Evolutionary conservation across 1,140 invertebrate genomes (phyloP), one percentile per base, ranked within the genome.

Genomic region (Subanguina moxae): DNA sequence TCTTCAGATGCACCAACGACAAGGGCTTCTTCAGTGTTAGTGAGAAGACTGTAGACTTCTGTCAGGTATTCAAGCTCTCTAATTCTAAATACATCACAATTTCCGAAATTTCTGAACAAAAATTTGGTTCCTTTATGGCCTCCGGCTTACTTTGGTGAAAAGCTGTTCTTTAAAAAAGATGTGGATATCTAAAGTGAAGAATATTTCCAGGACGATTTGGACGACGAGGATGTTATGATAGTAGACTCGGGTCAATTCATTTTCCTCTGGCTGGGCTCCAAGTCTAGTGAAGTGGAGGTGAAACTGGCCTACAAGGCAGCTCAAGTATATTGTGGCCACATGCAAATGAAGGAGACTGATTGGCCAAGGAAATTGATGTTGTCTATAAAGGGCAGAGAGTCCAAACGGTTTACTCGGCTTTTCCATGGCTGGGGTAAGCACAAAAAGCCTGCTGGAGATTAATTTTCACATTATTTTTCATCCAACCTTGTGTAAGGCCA

Each of bases 221-320:
- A 94, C 30, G 94, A 98, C 86, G 94, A 98, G 84, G 95, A 98
- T 84, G 97, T 98, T 13, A 99, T 99, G 96, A 93, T 99, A 70
- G 85, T 99, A 65, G 96, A 99, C 84, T 97, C 95, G 83, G 96
- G 96, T 0, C 90, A 93, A 80, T 91, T 96, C 84, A 92, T 99
- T 48, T 98, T 95, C 85, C 86, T 99, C 27, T 99, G 96, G 96
- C 87, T 97, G 57, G 96, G 96, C 9, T 88, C 91, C 90, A 75
- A 94, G 92, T 52, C 76, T 77, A 95, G 92, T 68, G 94, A 99
- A 87, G 94, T 99, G 8, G 95, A 98, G 87, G 93, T 97, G 57
- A 99, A 99, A 86, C 85, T 99, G 25, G 93, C 94, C 0, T 96
- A 93, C 79, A 97, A 98, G 85, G 96, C 93, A 77, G 95, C 93